Evolutionary conservation across 2,797 vertebrate species (phyloP), one percentile per base, ranked within the genome.

Genomic region (Alca torda): DNA sequence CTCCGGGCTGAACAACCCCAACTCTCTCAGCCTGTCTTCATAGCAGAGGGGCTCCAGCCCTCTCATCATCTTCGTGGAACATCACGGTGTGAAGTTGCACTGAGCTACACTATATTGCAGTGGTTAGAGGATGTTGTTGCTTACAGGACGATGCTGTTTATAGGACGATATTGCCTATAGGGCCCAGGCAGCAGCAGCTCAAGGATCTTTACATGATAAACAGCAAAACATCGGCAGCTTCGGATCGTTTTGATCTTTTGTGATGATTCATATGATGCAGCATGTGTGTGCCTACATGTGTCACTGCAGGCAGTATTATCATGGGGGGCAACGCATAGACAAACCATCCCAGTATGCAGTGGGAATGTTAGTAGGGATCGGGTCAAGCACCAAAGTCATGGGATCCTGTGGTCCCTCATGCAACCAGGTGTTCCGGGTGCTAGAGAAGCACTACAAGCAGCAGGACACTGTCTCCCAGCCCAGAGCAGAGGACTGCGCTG

Each of bases 221-320:
- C 13, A 45, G 24, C 2, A 4, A 57, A 51, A 56, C 0, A 0
- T 33, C 1, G 1, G 20, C 51, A 81, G 20, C 54, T 56, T 63
- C 54, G 61, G 43, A 11, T 17, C 33, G 24, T 45, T 72, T 59
- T 54, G 30, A 57, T 51, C 67, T 60, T 60, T 31, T 16, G 0
- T 16, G 24, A 51, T 6, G 37, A 63, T 7, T 45, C 57, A 51
- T 37, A 20, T 0, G 19, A n/a, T 37, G 61, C 35, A 45, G 35
- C 33, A 5, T 2, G 13, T 45, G 24, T 25, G 24, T 67, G 33
- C 70, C 59, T 45, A 30, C 69, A 11, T 10, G 16, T n/a, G 16
- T n/a, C 48, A 18, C 43, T 26, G 37, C 56, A 50, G 64, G 43
- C 57, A 39, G 24, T 30, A 5, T 70, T 59, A 25, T 70, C 11